Conservation (phyloP, 92 coral and sea anemone species). For the Anthopleura xanthogrammica region DNA sequence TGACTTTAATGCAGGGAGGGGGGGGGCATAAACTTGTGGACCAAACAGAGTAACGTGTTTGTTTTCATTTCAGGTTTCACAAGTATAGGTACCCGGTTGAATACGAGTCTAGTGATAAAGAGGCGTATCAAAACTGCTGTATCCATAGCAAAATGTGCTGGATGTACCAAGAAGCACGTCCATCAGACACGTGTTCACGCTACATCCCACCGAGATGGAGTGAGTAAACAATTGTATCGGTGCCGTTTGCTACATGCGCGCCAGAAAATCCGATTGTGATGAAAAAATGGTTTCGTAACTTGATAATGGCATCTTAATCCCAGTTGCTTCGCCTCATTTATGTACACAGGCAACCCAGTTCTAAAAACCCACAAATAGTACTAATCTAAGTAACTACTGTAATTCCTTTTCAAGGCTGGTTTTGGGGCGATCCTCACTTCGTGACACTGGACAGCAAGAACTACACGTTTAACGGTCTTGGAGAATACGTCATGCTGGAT, state of each 20-base stretch:
- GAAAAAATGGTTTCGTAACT: too few relatives aligned
- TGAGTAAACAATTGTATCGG: conserved; percentile 7
- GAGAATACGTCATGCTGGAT: conserved; percentile 49
- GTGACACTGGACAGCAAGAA: conserved; percentile 56
- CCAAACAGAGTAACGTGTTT: neutral
- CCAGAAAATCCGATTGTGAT: too few relatives aligned
- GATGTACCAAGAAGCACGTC: conserved; percentile 32
- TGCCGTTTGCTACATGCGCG: neutral
- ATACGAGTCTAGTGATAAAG: conserved; percentile 20
- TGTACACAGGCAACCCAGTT: too few relatives aligned
- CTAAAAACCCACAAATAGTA: too few relatives aligned
- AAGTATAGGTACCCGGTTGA: neutral
- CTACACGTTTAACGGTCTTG: conserved; percentile 49
- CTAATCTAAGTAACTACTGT: too few relatives aligned
- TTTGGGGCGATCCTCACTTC: conserved; percentile 69
- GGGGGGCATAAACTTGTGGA: too few relatives aligned
- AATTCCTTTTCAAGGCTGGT: conserved; percentile 46
- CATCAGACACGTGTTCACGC: conserved; percentile 38
- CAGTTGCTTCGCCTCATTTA: too few relatives aligned
- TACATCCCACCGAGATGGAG: conserved; percentile 47
- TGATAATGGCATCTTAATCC: too few relatives aligned
- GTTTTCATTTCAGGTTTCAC: conserved; percentile 12
- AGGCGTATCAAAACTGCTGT: conserved; percentile 39
- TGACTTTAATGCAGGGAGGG: too few relatives aligned
- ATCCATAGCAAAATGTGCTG: conserved; percentile 13